Conservation (phyloP, 2,113 vertebrate species). For the Macquaria australasica region DNA sequence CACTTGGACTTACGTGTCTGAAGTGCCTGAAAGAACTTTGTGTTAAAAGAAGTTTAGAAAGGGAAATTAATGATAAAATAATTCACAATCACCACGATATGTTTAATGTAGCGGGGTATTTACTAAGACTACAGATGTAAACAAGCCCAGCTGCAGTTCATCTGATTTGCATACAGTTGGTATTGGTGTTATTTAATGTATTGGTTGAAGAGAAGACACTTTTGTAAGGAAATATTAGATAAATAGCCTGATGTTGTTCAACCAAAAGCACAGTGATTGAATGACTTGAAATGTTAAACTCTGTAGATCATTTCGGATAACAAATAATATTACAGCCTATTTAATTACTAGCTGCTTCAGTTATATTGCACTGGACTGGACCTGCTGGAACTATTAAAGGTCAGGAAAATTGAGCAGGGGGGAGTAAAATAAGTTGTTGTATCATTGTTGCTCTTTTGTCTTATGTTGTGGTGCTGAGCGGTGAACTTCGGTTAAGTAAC, state of each 20-base stretch:
- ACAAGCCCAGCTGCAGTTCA: not conserved
- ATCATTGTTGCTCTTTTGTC: not conserved
- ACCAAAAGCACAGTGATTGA: no score
- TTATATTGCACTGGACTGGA: not conserved
- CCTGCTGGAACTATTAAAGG: not conserved
- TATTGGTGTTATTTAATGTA: not conserved
- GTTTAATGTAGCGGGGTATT: not conserved
- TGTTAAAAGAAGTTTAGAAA: not conserved
- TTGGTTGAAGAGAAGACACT: not conserved
- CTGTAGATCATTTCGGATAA: not conserved
- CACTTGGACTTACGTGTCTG: not conserved
- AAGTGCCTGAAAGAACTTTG: not conserved
- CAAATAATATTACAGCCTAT: not conserved
- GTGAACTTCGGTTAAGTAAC: not conserved
- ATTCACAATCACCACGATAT: not conserved
- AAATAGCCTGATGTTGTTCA: not conserved
- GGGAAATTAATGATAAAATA: not conserved
- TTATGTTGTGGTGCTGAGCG: not conserved
- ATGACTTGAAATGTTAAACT: not conserved
- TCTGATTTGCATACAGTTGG: not conserved
- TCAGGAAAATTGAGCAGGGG: not conserved
- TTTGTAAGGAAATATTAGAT: not conserved
- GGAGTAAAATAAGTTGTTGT: not conserved
- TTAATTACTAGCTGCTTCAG: not conserved
- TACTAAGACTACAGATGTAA: conserved; percentile 8